Evolutionary conservation across 1,140 invertebrate species (phyloP).

Genomic region (Mylabris phalerata): DNA sequence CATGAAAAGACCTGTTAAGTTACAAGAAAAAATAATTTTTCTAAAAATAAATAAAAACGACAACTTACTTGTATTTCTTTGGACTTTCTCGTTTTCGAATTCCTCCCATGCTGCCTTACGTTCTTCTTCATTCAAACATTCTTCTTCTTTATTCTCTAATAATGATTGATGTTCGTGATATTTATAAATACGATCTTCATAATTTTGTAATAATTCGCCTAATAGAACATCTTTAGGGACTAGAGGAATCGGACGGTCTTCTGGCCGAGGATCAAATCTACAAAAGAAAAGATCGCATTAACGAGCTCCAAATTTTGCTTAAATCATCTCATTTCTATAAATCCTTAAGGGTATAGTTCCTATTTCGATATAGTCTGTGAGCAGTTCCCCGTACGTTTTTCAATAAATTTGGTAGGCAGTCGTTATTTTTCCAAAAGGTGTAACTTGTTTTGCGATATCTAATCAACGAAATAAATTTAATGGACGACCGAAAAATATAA

Average conservation of each 20-base stretch:
- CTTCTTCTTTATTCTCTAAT: constrained; percentile 78
- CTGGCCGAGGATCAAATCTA: constrained; percentile 33
- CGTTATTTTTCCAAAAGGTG: no score
- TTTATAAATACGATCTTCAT: constrained; percentile 57
- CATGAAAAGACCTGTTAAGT: background rate
- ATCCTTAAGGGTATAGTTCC: no score
- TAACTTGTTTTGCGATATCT: no score
- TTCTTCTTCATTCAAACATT: constrained; percentile 88
- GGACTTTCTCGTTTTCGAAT: constrained; percentile 73
- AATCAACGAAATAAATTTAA: no score
- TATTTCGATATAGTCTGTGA: no score
- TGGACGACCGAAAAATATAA: no score
- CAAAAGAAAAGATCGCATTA: background rate
- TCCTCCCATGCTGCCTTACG: constrained; percentile 92
- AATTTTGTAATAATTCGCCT: constrained; percentile 61
- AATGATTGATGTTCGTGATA: constrained; percentile 81
- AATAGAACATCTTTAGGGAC: constrained; percentile 63
- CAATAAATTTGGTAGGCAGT: no score
- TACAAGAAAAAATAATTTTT: background rate
- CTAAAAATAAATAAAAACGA: constrained; percentile 5
- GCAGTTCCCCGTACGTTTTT: no score
- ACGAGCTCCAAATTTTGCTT: no score
- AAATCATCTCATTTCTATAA: no score
- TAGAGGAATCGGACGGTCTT: constrained; percentile 45
- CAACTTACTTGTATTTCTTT: constrained; percentile 15